Evolutionary conservation across 2,888 invertebrate genomes (phyloP).

Genomic region (Lasius platythorax): DNA sequence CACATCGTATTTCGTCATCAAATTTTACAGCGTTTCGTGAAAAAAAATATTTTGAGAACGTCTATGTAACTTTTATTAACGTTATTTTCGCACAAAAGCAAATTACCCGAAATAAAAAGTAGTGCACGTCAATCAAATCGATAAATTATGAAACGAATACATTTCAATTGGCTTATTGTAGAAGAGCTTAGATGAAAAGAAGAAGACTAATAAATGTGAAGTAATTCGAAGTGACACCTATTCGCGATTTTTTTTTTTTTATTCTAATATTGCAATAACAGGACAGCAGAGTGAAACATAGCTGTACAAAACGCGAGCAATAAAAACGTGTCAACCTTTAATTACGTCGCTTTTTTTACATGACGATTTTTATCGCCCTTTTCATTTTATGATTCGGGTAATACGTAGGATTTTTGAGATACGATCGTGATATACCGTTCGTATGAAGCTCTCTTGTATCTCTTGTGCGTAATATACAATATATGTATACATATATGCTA

Average conservation of each 20-base stretch:
- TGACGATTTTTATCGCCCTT: conserved; percentile 33
- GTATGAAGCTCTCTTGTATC: conserved; percentile 41
- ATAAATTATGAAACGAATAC: not conserved
- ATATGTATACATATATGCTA: conserved; percentile 54
- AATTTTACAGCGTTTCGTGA: conserved; percentile 59
- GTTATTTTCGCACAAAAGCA: not conserved
- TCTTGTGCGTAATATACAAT: conserved; percentile 43
- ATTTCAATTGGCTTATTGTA: not conserved
- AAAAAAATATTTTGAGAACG: conserved; percentile 60
- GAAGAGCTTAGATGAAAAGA: not conserved
- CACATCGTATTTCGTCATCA: conserved; percentile 62
- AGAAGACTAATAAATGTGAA: not conserved
- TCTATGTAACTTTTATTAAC: not conserved
- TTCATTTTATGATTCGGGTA: not conserved
- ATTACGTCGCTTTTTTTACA: conserved; percentile 18
- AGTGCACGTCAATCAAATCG: too few relatives aligned
- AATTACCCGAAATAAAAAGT: not conserved
- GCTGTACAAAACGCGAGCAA: not conserved
- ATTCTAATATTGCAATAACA: not conserved
- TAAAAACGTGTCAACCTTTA: conserved; percentile 17
- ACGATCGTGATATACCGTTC: conserved; percentile 42
- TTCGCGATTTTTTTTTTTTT: not conserved
- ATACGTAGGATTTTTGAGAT: conserved; percentile 39
- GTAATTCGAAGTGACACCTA: conserved; percentile 14
- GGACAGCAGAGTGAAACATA: not conserved